Conservation (phyloP, 2,113 vertebrate genomes). For the Pristiophorus japonicus region DNA sequence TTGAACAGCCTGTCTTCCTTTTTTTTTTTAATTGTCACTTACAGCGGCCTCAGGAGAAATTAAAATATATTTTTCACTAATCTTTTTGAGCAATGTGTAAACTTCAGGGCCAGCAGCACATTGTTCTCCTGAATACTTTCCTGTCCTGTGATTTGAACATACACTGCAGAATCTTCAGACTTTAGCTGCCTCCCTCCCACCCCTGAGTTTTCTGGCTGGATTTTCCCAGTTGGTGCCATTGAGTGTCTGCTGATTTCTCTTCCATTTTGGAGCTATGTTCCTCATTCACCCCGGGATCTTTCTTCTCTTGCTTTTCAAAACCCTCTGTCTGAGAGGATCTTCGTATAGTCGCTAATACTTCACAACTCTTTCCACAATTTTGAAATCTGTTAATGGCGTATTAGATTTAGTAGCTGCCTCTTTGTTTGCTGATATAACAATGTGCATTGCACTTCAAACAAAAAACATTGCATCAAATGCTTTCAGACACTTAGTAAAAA, state of each 20-base stretch:
- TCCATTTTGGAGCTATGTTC: neutral
- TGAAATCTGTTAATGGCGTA: neutral
- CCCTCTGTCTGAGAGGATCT: neutral
- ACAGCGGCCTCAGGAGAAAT: constrained; percentile 1
- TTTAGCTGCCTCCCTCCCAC: neutral
- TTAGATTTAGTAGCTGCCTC: neutral
- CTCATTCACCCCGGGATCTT: neutral
- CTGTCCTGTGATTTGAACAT: neutral
- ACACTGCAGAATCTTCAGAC: neutral
- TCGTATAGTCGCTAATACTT: neutral
- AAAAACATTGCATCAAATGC: neutral
- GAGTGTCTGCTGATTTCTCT: neutral
- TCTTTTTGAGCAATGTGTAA: neutral
- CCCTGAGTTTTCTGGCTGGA: neutral
- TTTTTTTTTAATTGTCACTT: neutral
- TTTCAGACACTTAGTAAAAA: neutral
- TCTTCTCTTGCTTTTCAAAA: neutral
- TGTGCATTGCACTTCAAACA: neutral
- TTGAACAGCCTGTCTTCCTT: neutral
- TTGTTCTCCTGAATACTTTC: neutral
- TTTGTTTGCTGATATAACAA: neutral
- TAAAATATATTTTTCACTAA: neutral
- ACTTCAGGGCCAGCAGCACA: neutral
- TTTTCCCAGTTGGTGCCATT: neutral
- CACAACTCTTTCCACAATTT: neutral